These are phyloP conservation scores for Amblyjoppa fuscipennis DNA, from an alignment of 2,888 invertebrate genomes.

Conservation along the genomic window DNA sequence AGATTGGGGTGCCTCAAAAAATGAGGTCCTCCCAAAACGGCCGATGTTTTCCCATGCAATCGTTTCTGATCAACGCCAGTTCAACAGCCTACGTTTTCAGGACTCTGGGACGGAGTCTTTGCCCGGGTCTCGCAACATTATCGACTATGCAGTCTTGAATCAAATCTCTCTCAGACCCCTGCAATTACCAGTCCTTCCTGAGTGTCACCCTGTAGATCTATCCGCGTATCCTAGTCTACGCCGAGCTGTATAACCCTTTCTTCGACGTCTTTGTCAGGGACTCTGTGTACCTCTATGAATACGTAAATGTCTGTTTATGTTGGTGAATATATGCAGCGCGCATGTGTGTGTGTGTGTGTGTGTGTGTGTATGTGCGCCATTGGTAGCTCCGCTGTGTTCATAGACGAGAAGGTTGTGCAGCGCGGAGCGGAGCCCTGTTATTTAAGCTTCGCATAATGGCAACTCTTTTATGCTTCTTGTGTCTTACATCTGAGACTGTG, in stretches of 20 bases:
- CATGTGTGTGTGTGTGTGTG: neutral
- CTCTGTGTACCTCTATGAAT: slow-evolving; percentile 44
- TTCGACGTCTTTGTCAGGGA: slow-evolving; percentile 43
- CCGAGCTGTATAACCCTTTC: slow-evolving; percentile 10
- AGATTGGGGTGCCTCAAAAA: no score
- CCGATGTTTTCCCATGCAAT: no score
- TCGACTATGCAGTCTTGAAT: neutral
- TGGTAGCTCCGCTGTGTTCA: slow-evolving; percentile 1
- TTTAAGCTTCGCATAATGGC: slow-evolving; percentile 84
- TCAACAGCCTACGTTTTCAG: no score
- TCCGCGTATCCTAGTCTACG: neutral
- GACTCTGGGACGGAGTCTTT: no score
- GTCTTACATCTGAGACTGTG: slow-evolving; percentile 83
- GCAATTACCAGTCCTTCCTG: neutral
- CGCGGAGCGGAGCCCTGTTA: slow-evolving; percentile 77
- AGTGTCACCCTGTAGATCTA: neutral
- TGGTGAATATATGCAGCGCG: slow-evolving; percentile 41
- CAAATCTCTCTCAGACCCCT: neutral
- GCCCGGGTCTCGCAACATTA: no score
- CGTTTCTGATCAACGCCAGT: no score
- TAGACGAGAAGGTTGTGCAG: slow-evolving; percentile 21
- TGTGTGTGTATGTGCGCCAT: slow-evolving; percentile 5
- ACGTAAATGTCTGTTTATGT: slow-evolving; percentile 54
- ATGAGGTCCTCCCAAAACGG: no score
- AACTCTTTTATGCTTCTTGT: slow-evolving; percentile 84